Evolutionary conservation across 2,888 invertebrate species (phyloP), one percentile per base, ranked within the genome.

Genomic region (Petrolisthes manimaculis): DNA sequence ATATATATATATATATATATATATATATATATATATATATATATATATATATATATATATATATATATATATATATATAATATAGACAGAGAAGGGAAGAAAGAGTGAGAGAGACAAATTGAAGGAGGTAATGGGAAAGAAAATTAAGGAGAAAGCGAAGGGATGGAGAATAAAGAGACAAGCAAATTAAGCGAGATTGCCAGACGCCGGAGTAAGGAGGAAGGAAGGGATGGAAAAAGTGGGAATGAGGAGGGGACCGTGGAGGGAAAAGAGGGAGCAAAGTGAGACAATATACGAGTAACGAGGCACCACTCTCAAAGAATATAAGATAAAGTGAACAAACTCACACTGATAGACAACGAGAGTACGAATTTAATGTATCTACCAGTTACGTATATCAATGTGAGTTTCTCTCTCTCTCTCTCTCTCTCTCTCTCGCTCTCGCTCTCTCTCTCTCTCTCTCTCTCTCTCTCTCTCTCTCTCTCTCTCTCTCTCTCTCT

Each of bases 321-420:
- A 6, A 14, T 6, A 6, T 9, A 61, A 8, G 37, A 51, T 37
- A 14, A 77, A 14, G 51, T 24, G 37, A n/a, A 74, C 12, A 74
- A n/a, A 74, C 37, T 5, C 24, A 77, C 5, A 37, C 5, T 24
- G 14, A 24, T 21, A 61, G 61, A 61, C 8, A 6, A 51, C 21
- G 77, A 77, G 77, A 77, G 6, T 61, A 6, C 14, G 61, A 61
- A 6, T 61, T 61, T 9, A 61, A 14, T 61, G 14, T 61, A 61
- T 9, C 14, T 61, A 61, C 61, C 61, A 61, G 61, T 14, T 14
- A 61, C 61, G 61, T 61, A 14, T 74, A 14, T n/a, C 37, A 24
- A 75, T 5, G 37, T 4, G 12, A 24, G 37, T 75, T 75, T 75
- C 75, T 75, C 24, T 75, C 75, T 21, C 75, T 75, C 75, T 75